Percentiles rank a stretch among this genome's conserved stretches.
These are phyloP conservation scores for Salmo trutta DNA, from an alignment of 2,797 vertebrate species.

Conservation along the genomic window DNA sequence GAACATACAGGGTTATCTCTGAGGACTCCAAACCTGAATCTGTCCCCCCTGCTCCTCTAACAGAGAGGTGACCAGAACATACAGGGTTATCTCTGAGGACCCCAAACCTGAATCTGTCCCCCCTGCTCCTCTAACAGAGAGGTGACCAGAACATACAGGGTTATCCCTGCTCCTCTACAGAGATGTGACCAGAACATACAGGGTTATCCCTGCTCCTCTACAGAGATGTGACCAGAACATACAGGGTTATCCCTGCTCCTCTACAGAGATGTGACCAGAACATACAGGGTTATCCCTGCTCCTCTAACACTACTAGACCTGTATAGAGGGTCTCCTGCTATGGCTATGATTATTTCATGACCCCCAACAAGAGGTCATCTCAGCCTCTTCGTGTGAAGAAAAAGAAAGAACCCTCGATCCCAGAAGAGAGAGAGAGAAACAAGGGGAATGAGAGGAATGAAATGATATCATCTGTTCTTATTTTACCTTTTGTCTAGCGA, in stretches of 20 bases:
- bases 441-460: slow-evolving; percentile 21
- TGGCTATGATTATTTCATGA: background rate
- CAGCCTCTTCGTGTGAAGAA: slow-evolving; percentile 37
- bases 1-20: slow-evolving; percentile 24
- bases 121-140: no score
- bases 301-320: background rate
- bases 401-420: slow-evolving; percentile 49
- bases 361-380: background rate
- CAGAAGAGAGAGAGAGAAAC: slow-evolving; percentile 38
- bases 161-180: no score
- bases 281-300: slow-evolving; percentile 23
- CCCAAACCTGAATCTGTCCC: no score
- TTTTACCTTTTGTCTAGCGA: slow-evolving; percentile 83
- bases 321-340: background rate
- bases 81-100: slow-evolving; percentile 23
- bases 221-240: slow-evolving; percentile 25
- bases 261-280: slow-evolving; percentile 32
- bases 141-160: no score
- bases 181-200: no score
- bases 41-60: slow-evolving; percentile 35
- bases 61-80: slow-evolving; percentile 25
- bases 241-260: slow-evolving; percentile 43
- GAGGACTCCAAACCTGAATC: no score
- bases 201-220: no score
- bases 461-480: slow-evolving; percentile 83